These are phyloP conservation scores for Atethmia centrago DNA, from an alignment of 2,888 invertebrate genomes.

Conservation along the genomic window DNA sequence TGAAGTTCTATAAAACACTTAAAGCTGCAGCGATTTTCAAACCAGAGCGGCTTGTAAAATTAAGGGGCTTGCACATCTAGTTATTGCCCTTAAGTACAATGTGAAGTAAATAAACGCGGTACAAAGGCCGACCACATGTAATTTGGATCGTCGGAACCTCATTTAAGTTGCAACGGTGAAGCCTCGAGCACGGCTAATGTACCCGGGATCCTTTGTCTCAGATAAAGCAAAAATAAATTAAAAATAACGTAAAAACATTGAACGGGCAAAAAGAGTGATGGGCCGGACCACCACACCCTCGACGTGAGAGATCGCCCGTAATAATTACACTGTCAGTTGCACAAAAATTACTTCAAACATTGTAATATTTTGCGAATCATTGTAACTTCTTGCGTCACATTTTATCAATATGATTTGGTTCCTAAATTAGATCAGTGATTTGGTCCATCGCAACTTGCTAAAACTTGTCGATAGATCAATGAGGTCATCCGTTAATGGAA, in stretches of 20 bases:
- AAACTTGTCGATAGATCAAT: slow-evolving; percentile 68
- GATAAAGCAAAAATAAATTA: slow-evolving; percentile 87
- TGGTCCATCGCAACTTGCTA: slow-evolving; percentile 56
- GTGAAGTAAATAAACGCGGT: slow-evolving; percentile 88
- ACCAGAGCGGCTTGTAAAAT: slow-evolving; percentile 83
- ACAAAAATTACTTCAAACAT: slow-evolving; percentile 78
- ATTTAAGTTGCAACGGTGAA: slow-evolving; percentile 84
- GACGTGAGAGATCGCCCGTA: slow-evolving; percentile 80
- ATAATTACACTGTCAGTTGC: slow-evolving; percentile 87
- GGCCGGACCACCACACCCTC: slow-evolving; percentile 84
- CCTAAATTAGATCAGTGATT: slow-evolving; percentile 48
- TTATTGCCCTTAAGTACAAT: slow-evolving; percentile 90
- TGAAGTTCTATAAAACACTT: slow-evolving; percentile 78
- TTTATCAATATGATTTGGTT: slow-evolving; percentile 46
- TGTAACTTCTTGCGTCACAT: slow-evolving; percentile 48
- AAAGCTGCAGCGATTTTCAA: slow-evolving; percentile 79
- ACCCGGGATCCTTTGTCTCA: slow-evolving; percentile 83
- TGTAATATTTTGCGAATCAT: slow-evolving; percentile 58
- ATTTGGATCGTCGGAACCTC: slow-evolving; percentile 88
- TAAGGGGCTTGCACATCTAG: slow-evolving; percentile 84
- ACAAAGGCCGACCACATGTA: slow-evolving; percentile 85
- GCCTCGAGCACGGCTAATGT: slow-evolving; percentile 84
- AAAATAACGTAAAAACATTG: slow-evolving; percentile 87
- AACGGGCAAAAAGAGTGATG: slow-evolving; percentile 86
- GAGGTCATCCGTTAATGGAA: slow-evolving; percentile 60